Evolutionary conservation across 2,888 invertebrate species (phyloP).

Genomic region (Diogma glabrata): DNA sequence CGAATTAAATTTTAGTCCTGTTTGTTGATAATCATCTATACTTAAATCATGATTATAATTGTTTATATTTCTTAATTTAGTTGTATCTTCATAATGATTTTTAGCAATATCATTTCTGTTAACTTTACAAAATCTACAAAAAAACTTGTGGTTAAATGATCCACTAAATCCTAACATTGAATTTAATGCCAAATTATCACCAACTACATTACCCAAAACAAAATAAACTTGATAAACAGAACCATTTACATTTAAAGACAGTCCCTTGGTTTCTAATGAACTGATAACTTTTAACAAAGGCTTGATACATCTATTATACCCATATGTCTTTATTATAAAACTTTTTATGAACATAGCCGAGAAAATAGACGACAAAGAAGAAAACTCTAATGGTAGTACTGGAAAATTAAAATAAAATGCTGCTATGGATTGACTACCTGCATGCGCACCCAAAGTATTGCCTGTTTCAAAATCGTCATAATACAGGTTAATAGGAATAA

Average conservation of each 20-base stretch:
- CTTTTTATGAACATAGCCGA: background rate
- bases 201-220: background rate
- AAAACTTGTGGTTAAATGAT: background rate
- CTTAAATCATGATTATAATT: background rate
- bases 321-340: background rate
- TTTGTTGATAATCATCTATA: background rate
- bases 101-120: background rate
- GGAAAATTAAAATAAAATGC: background rate
- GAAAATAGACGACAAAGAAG: background rate
- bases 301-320: background rate
- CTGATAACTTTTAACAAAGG: background rate
- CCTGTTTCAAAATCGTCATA: background rate
- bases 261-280: background rate
- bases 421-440: background rate
- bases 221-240: background rate
- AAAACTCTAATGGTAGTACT: background rate
- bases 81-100: background rate
- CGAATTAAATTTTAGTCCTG: constrained; percentile 4
- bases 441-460: background rate
- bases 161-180: background rate
- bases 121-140: background rate
- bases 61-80: background rate
- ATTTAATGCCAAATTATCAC: background rate
- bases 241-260: background rate
- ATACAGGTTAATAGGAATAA: background rate